These are phyloP conservation scores for Epiblema foenella DNA, from an alignment of 2,888 invertebrate genomes.

Conservation along the genomic window DNA sequence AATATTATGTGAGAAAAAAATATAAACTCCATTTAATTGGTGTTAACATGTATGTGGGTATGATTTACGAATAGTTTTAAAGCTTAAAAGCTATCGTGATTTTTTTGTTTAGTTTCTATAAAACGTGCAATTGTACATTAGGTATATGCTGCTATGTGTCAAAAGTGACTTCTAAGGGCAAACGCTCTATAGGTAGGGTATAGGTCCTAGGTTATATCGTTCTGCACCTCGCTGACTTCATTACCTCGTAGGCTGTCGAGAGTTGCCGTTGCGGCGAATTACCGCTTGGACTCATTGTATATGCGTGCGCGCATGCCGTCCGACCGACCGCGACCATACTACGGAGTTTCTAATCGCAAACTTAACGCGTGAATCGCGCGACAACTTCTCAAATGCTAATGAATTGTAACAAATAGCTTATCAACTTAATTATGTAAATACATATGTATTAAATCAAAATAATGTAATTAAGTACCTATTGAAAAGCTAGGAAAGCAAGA, in stretches of 20 bases:
- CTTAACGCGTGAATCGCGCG: background rate
- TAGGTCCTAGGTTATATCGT: background rate
- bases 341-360: constrained; percentile 26
- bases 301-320: constrained; percentile 38
- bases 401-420: background rate
- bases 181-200: too few relatives aligned
- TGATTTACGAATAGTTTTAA: too few relatives aligned
- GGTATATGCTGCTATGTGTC: too few relatives aligned
- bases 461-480: too few relatives aligned
- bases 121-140: too few relatives aligned
- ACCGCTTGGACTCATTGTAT: constrained; percentile 45
- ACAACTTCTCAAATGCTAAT: background rate
- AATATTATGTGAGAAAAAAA: too few relatives aligned
- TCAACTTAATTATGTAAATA: background rate
- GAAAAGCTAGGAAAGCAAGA: background rate
- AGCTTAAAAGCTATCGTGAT: too few relatives aligned
- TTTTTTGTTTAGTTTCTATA: too few relatives aligned
- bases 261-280: constrained; percentile 44
- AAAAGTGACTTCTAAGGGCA: too few relatives aligned
- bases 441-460: background rate
- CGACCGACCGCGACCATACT: constrained; percentile 25
- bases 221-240: constrained; percentile 2
- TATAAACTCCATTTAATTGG: too few relatives aligned
- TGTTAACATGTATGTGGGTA: too few relatives aligned
- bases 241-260: constrained; percentile 24